phyloP scores from a whole-genome alignment of 1,140 invertebrate species.

The Bemisia tabaci region DNA sequence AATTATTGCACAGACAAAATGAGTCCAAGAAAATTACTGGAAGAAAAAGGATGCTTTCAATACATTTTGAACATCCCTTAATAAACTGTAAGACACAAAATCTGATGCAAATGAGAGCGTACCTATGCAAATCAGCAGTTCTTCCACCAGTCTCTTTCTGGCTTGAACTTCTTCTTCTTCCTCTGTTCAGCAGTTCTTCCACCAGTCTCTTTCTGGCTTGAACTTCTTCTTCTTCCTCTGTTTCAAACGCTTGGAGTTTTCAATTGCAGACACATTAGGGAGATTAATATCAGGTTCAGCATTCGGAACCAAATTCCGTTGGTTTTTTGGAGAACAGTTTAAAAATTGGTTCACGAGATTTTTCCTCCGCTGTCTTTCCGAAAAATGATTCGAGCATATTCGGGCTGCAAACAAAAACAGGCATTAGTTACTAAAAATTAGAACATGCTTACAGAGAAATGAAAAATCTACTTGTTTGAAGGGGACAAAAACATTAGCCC shows the following conservation, averaged over 20 bases:
- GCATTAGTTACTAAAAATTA: too few species aligned
- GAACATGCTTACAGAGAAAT: too few species aligned
- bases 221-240: constrained; percentile 6
- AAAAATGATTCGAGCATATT: background rate
- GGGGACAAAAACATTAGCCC: too few species aligned
- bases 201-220: background rate
- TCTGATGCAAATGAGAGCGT: too few species aligned
- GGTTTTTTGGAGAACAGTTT: background rate
- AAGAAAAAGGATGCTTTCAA: too few species aligned
- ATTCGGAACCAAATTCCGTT: background rate
- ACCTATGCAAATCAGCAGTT: too few species aligned
- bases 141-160: background rate
- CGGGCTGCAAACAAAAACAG: too few species aligned
- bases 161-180: background rate
- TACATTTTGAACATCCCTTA: too few species aligned
- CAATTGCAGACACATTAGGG: background rate
- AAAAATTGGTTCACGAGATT: background rate
- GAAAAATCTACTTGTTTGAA: too few species aligned
- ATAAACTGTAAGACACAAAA: too few species aligned
- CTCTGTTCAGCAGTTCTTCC: background rate
- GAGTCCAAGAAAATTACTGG: too few species aligned
- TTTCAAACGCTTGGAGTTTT: background rate
- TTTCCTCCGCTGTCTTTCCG: background rate
- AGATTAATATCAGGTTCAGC: background rate
- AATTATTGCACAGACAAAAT: too few species aligned